A percentile compares a stretch with the other conserved stretches of the same genome.
Conservation (phyloP, 2,888 invertebrate genomes). For the Cyclophora punctaria region DNA sequence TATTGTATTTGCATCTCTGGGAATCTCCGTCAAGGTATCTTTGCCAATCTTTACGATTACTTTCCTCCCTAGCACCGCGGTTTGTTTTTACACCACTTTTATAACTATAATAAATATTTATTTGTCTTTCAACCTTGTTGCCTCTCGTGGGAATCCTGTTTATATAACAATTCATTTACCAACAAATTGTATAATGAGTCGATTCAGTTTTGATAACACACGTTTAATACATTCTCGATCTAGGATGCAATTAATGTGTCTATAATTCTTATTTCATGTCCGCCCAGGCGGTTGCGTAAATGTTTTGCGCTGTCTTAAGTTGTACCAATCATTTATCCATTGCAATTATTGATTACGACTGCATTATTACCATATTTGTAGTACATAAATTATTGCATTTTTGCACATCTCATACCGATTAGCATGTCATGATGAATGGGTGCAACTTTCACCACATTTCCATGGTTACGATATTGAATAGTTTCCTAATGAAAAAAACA, state of each 20-base stretch:
- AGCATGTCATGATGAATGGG: slow-evolving; percentile 23
- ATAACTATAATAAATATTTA: slow-evolving; percentile 21
- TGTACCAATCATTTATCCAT: no score
- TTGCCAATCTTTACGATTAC: slow-evolving; percentile 34
- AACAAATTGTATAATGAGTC: no score
- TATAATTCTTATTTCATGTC: slow-evolving; percentile 1
- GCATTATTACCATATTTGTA: no score
- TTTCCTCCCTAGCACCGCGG: slow-evolving; percentile 19
- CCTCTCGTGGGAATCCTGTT: slow-evolving; percentile 25
- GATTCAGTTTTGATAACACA: no score
- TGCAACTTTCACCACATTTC: slow-evolving; percentile 29
- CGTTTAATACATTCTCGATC: not conserved
- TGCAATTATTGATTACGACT: no score
- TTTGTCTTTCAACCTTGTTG: slow-evolving; percentile 32
- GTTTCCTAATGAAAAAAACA: slow-evolving; percentile 15
- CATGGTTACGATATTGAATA: slow-evolving; percentile 8
- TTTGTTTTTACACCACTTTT: slow-evolving; percentile 20
- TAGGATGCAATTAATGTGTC: slow-evolving; percentile 5
- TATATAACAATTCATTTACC: no score
- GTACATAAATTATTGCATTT: slow-evolving; percentile 10
- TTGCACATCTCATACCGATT: slow-evolving; percentile 19
- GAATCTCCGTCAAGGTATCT: slow-evolving; percentile 27
- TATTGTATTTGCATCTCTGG: slow-evolving; percentile 28
- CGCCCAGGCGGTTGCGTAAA: not conserved
- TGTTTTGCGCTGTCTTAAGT: not conserved